Conservation (phyloP, 2,888 invertebrate species). For the Hydraecia micacea region DNA sequence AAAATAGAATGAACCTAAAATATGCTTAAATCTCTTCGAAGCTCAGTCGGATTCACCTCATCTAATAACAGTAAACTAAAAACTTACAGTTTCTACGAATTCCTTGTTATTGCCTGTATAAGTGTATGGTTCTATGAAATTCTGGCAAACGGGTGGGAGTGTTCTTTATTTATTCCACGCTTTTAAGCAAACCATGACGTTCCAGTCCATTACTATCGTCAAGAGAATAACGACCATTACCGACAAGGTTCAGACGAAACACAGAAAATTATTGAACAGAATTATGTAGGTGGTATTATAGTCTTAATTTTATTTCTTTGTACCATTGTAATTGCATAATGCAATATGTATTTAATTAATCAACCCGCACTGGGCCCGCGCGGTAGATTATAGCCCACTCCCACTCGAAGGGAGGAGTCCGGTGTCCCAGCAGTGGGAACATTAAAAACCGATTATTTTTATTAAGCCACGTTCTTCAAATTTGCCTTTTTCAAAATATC, state of each 20-base stretch:
- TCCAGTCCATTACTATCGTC: slow-evolving; percentile 42
- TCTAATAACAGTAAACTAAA: slow-evolving; percentile 15
- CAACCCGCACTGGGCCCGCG: too few relatives aligned
- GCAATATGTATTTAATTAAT: neutral
- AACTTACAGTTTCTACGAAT: slow-evolving; percentile 36
- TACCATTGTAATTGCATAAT: too few relatives aligned
- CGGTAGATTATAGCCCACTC: too few relatives aligned
- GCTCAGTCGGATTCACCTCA: slow-evolving; percentile 6
- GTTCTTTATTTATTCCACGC: slow-evolving; percentile 45
- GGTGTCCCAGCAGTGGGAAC: too few relatives aligned
- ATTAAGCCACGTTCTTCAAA: neutral
- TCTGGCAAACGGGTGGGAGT: neutral
- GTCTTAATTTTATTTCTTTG: neutral
- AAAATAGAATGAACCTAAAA: slow-evolving; percentile 8
- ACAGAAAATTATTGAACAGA: slow-evolving; percentile 18
- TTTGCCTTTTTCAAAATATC: neutral
- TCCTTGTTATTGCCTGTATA: slow-evolving; percentile 7
- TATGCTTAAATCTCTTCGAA: slow-evolving; percentile 8
- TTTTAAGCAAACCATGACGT: slow-evolving; percentile 44
- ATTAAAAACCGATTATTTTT: neutral
- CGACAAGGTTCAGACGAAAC: slow-evolving; percentile 23
- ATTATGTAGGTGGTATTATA: neutral
- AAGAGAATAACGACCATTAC: slow-evolving; percentile 24
- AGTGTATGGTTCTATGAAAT: slow-evolving; percentile 30
- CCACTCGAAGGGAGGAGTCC: too few relatives aligned